phyloP scores from a whole-genome alignment of 2,888 invertebrate species.

The Dysmachus trigonus region DNA sequence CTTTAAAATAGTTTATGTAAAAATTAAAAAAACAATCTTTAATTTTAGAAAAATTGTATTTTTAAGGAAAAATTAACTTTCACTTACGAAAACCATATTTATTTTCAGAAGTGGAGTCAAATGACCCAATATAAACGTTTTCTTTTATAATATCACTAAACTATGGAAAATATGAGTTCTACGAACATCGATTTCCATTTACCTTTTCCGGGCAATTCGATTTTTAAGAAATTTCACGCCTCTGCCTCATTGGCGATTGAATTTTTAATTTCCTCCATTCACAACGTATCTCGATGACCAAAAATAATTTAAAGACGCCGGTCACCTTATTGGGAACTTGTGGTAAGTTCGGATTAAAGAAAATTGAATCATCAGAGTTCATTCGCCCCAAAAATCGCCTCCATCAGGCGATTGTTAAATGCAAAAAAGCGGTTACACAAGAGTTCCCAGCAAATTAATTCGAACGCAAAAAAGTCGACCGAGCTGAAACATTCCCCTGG shows the following conservation, averaged over 20 bases:
- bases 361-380: conserved; percentile 5
- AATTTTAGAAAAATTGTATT: too few species aligned
- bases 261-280: background rate
- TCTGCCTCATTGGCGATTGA: background rate
- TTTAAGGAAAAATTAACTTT: too few species aligned
- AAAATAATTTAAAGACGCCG: background rate
- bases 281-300: background rate
- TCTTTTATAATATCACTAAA: background rate
- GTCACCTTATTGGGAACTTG: background rate
- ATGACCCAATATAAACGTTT: background rate
- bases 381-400: background rate
- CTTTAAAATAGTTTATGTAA: too few species aligned
- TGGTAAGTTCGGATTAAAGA: background rate
- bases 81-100: too few species aligned
- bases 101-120: too few species aligned
- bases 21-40: too few species aligned
- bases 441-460: background rate
- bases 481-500: background rate
- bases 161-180: background rate
- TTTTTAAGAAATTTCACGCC: background rate
- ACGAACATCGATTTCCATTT: background rate
- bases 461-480: background rate
- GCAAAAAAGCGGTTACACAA: background rate
- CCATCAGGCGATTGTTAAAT: conserved; percentile 7
- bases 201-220: background rate